Evolutionary conservation across 2,113 vertebrate genomes (phyloP).

Genomic region (Eira barbara): DNA sequence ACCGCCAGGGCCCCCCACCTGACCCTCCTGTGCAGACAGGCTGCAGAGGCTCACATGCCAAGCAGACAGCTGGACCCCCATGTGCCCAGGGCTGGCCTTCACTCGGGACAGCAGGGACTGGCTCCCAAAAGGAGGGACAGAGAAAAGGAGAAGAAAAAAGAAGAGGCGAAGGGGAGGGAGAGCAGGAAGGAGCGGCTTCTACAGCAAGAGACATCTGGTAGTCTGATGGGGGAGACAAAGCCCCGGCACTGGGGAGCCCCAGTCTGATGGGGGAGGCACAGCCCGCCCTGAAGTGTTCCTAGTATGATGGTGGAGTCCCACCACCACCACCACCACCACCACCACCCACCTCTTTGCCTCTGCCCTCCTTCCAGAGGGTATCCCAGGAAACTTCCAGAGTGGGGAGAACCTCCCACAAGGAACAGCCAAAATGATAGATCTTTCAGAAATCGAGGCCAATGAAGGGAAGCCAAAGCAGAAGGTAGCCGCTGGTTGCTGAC

Average conservation of each 20-base stretch:
- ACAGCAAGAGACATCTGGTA: neutral
- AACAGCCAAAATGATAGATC: neutral
- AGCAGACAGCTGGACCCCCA: neutral
- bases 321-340: neutral
- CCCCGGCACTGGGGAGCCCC: neutral
- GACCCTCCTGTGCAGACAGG: neutral
- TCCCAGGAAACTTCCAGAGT: neutral
- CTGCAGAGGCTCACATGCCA: neutral
- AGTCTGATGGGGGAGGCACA: neutral
- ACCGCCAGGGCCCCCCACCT: neutral
- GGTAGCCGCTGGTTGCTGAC: neutral
- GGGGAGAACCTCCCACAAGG: neutral
- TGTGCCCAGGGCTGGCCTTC: neutral
- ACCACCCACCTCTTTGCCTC: neutral
- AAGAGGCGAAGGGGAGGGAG: neutral
- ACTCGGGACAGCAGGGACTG: neutral
- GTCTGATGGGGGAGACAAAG: neutral
- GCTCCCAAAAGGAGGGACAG: neutral
- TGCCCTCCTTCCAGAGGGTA: neutral
- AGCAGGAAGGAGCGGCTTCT: neutral
- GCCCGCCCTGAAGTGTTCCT: neutral
- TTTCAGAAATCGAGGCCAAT: neutral
- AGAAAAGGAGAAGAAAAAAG: neutral
- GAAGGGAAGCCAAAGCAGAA: neutral
- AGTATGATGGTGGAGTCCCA: accelerated